Evolutionary conservation across 2,113 vertebrate species (phyloP).

Genomic region (Rhinolophus sinicus): DNA sequence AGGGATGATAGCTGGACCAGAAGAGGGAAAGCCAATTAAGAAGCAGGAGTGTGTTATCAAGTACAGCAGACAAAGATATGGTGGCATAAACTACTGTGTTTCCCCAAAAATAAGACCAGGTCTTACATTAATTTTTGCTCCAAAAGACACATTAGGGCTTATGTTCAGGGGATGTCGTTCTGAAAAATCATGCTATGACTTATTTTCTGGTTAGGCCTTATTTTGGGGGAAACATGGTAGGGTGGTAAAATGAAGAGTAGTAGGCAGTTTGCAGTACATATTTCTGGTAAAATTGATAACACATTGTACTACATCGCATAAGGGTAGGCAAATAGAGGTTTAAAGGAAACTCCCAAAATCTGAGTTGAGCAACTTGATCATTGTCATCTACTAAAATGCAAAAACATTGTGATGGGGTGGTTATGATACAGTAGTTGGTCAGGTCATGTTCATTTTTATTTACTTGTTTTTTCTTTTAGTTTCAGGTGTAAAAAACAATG

Average conservation of each 20-base stretch:
- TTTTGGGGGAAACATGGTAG: background rate
- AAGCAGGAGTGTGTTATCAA: background rate
- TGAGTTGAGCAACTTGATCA: background rate
- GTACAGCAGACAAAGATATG: background rate
- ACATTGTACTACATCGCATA: background rate
- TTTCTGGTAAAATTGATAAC: background rate
- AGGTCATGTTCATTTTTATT: background rate
- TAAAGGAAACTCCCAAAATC: background rate
- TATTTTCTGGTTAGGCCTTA: too few species aligned
- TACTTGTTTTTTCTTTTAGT: too few species aligned
- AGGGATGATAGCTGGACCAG: background rate
- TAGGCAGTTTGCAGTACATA: background rate
- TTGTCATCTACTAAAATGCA: background rate
- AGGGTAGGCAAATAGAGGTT: background rate
- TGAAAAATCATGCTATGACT: too few species aligned
- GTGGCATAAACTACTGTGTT: background rate
- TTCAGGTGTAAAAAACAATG: too few species aligned
- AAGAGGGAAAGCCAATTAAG: background rate
- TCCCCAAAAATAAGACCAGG: too few species aligned
- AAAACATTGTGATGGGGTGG: background rate
- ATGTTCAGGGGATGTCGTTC: too few species aligned
- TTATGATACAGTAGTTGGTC: background rate
- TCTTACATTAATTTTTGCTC: too few species aligned
- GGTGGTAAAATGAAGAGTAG: background rate
- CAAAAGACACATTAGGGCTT: too few species aligned